phyloP scores from a whole-genome alignment of 2,113 vertebrate genomes.

The Atractosteus spatula region DNA sequence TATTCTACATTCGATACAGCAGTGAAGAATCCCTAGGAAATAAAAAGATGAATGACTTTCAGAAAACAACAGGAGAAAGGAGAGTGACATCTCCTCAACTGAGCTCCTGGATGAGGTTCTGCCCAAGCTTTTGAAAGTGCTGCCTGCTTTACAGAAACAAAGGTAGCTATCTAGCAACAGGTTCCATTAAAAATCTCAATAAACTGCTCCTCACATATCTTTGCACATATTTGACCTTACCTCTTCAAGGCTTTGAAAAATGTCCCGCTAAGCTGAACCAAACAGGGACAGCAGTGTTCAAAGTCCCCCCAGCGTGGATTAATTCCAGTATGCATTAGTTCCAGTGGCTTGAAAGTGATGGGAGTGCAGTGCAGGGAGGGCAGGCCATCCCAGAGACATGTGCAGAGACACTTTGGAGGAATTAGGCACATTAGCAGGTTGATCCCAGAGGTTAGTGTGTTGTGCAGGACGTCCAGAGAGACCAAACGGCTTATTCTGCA shows the following conservation, averaged over 20 bases:
- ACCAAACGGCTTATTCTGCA: slow-evolving; percentile 35
- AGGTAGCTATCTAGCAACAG: not conserved
- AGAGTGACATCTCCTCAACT: too few relatives aligned
- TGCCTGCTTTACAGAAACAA: not conserved
- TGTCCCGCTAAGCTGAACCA: too few relatives aligned
- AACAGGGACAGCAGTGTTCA: too few relatives aligned
- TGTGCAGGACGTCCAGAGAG: slow-evolving; percentile 9
- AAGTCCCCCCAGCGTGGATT: too few relatives aligned
- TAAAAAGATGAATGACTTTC: too few relatives aligned
- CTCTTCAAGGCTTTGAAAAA: too few relatives aligned
- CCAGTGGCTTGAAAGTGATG: not conserved
- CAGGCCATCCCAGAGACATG: slow-evolving; percentile 30
- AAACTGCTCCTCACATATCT: not conserved
- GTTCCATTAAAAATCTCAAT: not conserved
- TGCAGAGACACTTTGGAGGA: slow-evolving; percentile 34
- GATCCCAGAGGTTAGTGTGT: slow-evolving; percentile 21
- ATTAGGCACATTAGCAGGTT: slow-evolving; percentile 30
- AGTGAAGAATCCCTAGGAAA: slow-evolving; percentile 1
- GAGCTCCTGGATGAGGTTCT: too few relatives aligned
- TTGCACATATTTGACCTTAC: too few relatives aligned
- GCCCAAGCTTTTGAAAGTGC: not conserved
- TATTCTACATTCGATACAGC: not conserved
- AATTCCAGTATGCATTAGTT: too few relatives aligned
- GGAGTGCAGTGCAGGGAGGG: not conserved
- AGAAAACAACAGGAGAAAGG: too few relatives aligned